A percentile compares a stretch with the other conserved stretches of the same genome.
These are phyloP conservation scores for Eulacestoma nigropectus DNA, from an alignment of 2,113 vertebrate species.

Conservation along the genomic window DNA sequence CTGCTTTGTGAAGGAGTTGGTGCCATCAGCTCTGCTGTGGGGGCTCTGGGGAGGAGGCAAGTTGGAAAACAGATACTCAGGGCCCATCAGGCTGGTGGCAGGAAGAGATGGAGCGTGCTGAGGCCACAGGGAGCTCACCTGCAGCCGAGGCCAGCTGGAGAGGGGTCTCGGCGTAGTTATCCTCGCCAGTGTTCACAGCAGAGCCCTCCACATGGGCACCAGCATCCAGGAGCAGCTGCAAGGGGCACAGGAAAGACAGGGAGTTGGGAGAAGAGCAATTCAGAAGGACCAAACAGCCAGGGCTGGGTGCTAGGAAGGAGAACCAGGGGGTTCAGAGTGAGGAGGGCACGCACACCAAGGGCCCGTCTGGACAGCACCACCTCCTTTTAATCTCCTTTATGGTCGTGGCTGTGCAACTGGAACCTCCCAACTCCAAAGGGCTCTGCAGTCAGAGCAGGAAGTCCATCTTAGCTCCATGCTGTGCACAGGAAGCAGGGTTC, in stretches of 20 bases:
- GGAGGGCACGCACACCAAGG: background rate
- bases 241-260: background rate
- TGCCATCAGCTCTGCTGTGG: background rate
- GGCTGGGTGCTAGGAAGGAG: background rate
- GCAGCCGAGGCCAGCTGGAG: constrained; percentile 95
- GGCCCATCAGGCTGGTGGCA: background rate
- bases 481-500: background rate
- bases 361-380: background rate
- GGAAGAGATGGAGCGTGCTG: background rate
- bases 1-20: background rate
- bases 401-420: background rate
- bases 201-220: constrained; percentile 93
- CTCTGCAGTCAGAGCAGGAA: background rate
- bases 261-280: background rate
- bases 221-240: constrained; percentile 91
- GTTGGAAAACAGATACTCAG: background rate
- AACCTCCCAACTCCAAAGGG: background rate
- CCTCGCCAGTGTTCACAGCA: constrained; percentile 83
- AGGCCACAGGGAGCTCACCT: constrained; percentile 69
- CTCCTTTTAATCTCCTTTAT: background rate
- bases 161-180: constrained; percentile 88
- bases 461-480: background rate
- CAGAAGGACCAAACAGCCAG: background rate
- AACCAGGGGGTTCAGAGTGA: background rate
- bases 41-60: background rate